phyloP scores from a whole-genome alignment of 2,113 vertebrate species.

The Dicrurus megarhynchus region DNA sequence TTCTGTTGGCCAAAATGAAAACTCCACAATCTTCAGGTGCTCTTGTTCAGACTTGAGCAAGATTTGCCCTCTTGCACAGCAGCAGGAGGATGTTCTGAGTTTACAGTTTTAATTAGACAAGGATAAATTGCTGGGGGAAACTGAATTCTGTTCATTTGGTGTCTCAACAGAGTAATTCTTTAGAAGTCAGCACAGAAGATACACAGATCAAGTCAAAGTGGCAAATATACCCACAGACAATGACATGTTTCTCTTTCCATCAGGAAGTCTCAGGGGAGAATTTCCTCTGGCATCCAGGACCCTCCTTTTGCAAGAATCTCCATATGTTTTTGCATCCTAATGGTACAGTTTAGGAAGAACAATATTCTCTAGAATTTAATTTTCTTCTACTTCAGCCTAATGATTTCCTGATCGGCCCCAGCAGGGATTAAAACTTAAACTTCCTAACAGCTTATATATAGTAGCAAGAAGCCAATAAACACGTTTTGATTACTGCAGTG shows the following conservation, averaged over 20 bases:
- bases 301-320: neutral
- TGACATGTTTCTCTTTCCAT: neutral
- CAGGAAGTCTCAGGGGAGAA: neutral
- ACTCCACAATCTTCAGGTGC: neutral
- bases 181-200: neutral
- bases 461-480: slow-evolving; percentile 1
- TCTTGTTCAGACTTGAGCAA: neutral
- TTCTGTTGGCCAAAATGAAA: neutral
- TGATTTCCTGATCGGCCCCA: neutral
- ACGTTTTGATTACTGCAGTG: slow-evolving; percentile 1
- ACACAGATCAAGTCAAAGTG: neutral
- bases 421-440: slow-evolving; percentile 8
- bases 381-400: slow-evolving; percentile 23
- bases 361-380: neutral
- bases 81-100: neutral
- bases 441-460: neutral
- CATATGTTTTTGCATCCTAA: neutral
- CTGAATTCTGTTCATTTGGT: neutral
- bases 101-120: neutral
- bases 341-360: neutral
- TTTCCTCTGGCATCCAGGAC: neutral
- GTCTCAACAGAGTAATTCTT: neutral
- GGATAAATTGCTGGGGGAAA: neutral
- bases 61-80: neutral
- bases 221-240: neutral